These are phyloP conservation scores for Jordanella pulchra DNA, from an alignment of 2,797 vertebrate genomes.

Conservation along the genomic window DNA sequence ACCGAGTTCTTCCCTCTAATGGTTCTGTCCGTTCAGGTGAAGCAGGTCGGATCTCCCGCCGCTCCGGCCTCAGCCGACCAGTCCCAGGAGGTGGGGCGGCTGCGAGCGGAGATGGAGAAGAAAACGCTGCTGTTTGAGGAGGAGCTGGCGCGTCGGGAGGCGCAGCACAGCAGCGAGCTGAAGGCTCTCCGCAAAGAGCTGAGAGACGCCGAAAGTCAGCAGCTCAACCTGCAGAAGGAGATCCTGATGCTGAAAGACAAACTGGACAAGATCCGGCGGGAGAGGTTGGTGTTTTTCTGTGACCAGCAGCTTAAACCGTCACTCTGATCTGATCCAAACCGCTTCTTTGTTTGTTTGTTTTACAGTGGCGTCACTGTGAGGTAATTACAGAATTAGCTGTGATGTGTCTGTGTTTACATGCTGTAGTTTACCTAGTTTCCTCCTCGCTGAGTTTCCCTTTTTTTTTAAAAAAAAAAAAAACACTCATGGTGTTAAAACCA, in stretches of 20 bases:
- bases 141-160: conserved; percentile 88
- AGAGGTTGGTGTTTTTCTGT: conserved; percentile 80
- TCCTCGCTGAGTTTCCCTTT: background rate
- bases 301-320: background rate
- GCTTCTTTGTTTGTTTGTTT: conserved; percentile 33
- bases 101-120: conserved; percentile 93
- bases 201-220: conserved; percentile 93
- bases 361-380: conserved; percentile 64
- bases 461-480: no score
- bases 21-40: conserved; percentile 74
- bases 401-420: background rate
- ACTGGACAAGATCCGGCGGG: conserved; percentile 93
- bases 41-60: conserved; percentile 84
- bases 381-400: conserved; percentile 43
- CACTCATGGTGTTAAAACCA: no score
- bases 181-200: conserved; percentile 93
- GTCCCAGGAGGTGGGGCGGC: conserved; percentile 90
- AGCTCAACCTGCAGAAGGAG: conserved; percentile 95
- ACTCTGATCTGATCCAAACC: background rate
- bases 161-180: conserved; percentile 86
- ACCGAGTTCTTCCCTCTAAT: background rate
- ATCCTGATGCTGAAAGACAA: conserved; percentile 97
- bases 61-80: conserved; percentile 82
- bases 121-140: conserved; percentile 91
- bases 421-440: background rate